Evolutionary conservation across 92 coral and sea anemone species (phyloP).

Genomic region (Bergia puertoricense): DNA sequence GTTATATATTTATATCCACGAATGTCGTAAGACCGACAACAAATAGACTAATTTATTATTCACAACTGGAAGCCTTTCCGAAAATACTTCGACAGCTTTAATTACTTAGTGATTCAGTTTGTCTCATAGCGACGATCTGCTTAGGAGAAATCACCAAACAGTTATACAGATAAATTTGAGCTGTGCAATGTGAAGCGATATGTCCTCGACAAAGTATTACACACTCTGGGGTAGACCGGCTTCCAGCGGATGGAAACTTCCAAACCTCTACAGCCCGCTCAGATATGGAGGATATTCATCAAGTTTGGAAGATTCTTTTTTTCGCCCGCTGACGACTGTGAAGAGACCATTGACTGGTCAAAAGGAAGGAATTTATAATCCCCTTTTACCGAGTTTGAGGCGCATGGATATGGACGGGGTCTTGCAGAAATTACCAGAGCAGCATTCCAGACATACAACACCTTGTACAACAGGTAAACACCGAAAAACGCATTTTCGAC

Average conservation of each 20-base stretch:
- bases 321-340: neutral
- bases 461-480: slow-evolving; percentile 68
- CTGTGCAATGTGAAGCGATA: neutral
- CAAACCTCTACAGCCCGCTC: slow-evolving; percentile 48
- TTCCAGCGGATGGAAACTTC: slow-evolving; percentile 55
- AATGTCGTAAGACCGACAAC: neutral
- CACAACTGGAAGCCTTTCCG: slow-evolving; percentile 8
- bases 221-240: slow-evolving; percentile 63
- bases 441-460: slow-evolving; percentile 83
- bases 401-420: slow-evolving; percentile 96
- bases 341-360: slow-evolving; percentile 66
- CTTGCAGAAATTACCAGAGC: slow-evolving; percentile 66
- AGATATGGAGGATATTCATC: slow-evolving; percentile 36
- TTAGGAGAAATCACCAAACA: too few relatives aligned
- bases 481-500: neutral
- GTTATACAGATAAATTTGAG: neutral
- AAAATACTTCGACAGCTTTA: neutral
- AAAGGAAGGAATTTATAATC: slow-evolving; percentile 85
- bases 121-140: slow-evolving; percentile 20
- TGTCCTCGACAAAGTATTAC: slow-evolving; percentile 64
- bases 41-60: slow-evolving; percentile 25
- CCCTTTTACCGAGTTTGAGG: slow-evolving; percentile 80
- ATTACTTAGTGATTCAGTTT: slow-evolving; percentile 3
- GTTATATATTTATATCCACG: neutral
- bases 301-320: slow-evolving; percentile 7